Evolutionary conservation across 2,797 vertebrate genomes (phyloP), one percentile per base, ranked within the genome.

Genomic region (Gymnoscopelus microlampas): DNA sequence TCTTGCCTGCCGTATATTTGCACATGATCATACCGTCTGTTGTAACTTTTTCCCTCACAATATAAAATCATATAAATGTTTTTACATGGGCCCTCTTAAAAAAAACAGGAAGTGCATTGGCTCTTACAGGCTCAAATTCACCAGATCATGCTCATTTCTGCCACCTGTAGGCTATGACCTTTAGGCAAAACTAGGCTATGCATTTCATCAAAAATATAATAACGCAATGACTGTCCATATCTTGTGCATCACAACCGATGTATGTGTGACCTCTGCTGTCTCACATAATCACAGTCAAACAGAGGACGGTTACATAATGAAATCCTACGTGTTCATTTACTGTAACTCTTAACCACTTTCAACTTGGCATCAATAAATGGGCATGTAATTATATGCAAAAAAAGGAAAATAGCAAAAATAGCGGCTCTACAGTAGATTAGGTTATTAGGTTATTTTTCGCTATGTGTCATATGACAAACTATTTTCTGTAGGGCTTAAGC

Each of bases 91-190:
- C 51, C 19, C 12, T 55, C 12, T 29, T 32, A 4, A 51, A 14
- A 14, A 4, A 9, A 15, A 6, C 26, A 35, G 32, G 3, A 29
- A 29, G 29, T 32, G 29, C 29, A 32, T 32, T 32, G 29, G 32
- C 32, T 35, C 32, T 35, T 35, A 35, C 32, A 35, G 73, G 63
- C 68, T 58, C 69, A 14, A 26, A 54, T 4, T 47, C n/a, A 13
- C 35, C 58, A 35, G 65, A 62, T 54, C 68, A 67, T 68, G 61
- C 74, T 79, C 56, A 60, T 81, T 49, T 73, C 71, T 85, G 78
- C 81, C 89, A 89, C 86, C 86, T 90, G 85, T 83, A 86, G 78
- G 76, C 68, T 76, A 59, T 78, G 79, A 81, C 79, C 70, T 84
- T 82, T 24, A 61, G 70, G 63, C 64, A 72, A 11, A 61, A 64